These are phyloP conservation scores for Ricordea florida DNA, from an alignment of 92 coral and sea anemone species.

Conservation along the genomic window DNA sequence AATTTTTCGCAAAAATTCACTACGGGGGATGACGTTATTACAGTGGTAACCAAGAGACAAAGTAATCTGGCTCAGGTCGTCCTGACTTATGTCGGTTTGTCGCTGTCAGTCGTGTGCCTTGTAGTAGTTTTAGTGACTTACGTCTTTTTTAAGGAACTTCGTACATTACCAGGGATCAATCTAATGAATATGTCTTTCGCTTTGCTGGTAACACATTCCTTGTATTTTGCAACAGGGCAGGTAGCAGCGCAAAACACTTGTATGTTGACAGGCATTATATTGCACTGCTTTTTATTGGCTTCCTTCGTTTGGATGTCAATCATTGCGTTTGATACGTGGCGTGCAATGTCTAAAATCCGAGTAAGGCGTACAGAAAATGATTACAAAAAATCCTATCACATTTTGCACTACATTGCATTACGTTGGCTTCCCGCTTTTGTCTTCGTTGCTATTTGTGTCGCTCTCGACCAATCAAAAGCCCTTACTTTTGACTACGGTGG, in stretches of 20 bases:
- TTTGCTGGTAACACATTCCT: slow-evolving; percentile 14
- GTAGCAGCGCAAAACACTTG: slow-evolving; percentile 14
- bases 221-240: slow-evolving; percentile 16
- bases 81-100: slow-evolving; percentile 45
- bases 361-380: background rate
- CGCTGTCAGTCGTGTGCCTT: slow-evolving; percentile 31
- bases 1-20: slow-evolving; percentile 2
- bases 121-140: slow-evolving; percentile 32
- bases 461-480: slow-evolving; percentile 57
- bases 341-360: slow-evolving; percentile 39
- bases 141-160: slow-evolving; percentile 36
- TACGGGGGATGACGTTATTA: background rate
- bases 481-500: slow-evolving; percentile 62
- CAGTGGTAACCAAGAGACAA: background rate
- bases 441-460: slow-evolving; percentile 51
- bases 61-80: slow-evolving; percentile 1
- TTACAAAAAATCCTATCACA: background rate
- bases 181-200: slow-evolving; percentile 49
- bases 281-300: slow-evolving; percentile 57
- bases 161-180: slow-evolving; percentile 57
- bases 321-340: slow-evolving; percentile 76
- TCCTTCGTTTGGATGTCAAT: slow-evolving; percentile 74
- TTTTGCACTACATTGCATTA: background rate
- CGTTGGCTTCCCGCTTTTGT: slow-evolving; percentile 66
- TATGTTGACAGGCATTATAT: slow-evolving; percentile 44